Base-by-base conservation (phyloP, 2,797 vertebrate genomes). In the Australoheros facetus region DNA sequence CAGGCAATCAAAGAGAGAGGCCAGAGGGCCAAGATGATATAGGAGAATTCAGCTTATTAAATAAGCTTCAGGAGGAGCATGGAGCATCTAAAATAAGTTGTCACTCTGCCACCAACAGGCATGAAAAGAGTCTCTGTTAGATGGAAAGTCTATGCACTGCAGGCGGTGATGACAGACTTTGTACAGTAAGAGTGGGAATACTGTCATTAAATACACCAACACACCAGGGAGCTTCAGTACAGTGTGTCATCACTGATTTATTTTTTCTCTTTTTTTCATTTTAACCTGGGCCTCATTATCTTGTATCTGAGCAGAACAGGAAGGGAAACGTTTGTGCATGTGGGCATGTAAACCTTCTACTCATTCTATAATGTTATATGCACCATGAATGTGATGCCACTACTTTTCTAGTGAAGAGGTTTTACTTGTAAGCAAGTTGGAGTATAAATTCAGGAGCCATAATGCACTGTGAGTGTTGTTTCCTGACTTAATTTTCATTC, bases 31-130 rank as follows among this genome's bases (percentile, higher is more conserved):
- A 3, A 55, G 80, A 89, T 92, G 91, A 93, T 94, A 93, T 88
- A 93, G 91, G 88, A 93, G 91, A 91, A 93, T 88, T 88, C 92
- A 90, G 89, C 85, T 91, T 94, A 94, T 95, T 95, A 94, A 94
- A 94, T 90, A 90, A 92, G 91, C 92, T 92, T 92, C 90, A 92
- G 92, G 89, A 94, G 85, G 81, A 87, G 88, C 89, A 85, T 28
- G 77, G 88, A 91, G 89, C 81, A 84, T 91, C 89, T 90, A 90
- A 91, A 92, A 88, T 92, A 91, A 94, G 92, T 91, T 91, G 91
- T 92, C 88, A 90, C 86, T 85, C 90, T 83, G 87, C 84, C 89
- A 92, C 91, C 90, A 88, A 88, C 83, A 85, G 88, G 90, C 88
- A 89, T 89, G 81, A 91, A 88, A 92, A 85, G 76, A 87, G 78